These are phyloP conservation scores for Zapus hudsonius DNA, from an alignment of 2,113 vertebrate species.

Conservation along the genomic window DNA sequence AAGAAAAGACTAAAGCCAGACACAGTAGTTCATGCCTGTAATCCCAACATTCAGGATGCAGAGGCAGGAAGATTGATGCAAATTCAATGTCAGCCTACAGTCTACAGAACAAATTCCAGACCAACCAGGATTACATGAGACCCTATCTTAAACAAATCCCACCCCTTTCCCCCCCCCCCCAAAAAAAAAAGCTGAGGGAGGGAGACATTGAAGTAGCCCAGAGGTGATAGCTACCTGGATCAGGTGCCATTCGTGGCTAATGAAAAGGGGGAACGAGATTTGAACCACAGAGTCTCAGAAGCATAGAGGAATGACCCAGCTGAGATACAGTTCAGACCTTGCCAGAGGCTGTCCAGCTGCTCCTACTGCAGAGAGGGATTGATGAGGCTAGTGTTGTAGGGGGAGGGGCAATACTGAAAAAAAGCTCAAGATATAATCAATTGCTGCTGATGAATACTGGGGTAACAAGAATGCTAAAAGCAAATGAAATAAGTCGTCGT, in stretches of 20 bases:
- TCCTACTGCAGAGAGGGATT: neutral
- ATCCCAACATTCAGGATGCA: too few relatives aligned
- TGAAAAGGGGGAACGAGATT: neutral
- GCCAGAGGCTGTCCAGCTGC: neutral
- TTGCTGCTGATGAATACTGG: neutral
- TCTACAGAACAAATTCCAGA: too few relatives aligned
- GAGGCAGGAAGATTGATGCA: too few relatives aligned
- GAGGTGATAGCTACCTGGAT: neutral
- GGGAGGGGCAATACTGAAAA: neutral
- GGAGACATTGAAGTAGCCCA: neutral
- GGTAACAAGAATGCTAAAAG: constrained; percentile 13
- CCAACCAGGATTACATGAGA: too few relatives aligned
- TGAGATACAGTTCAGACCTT: neutral
- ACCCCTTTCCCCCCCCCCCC: too few relatives aligned
- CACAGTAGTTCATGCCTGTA: too few relatives aligned
- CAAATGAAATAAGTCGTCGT: neutral
- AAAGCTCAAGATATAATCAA: constrained; percentile 3
- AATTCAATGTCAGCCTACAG: too few relatives aligned
- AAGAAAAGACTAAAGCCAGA: too few relatives aligned
- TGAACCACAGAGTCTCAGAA: neutral
- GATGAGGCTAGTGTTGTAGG: neutral
- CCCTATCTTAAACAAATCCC: too few relatives aligned
- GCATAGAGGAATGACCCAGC: neutral
- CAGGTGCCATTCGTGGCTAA: neutral
- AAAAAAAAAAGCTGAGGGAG: too few relatives aligned